Conservation (phyloP, 1,140 invertebrate species). For the Conopomorpha cramerella region DNA sequence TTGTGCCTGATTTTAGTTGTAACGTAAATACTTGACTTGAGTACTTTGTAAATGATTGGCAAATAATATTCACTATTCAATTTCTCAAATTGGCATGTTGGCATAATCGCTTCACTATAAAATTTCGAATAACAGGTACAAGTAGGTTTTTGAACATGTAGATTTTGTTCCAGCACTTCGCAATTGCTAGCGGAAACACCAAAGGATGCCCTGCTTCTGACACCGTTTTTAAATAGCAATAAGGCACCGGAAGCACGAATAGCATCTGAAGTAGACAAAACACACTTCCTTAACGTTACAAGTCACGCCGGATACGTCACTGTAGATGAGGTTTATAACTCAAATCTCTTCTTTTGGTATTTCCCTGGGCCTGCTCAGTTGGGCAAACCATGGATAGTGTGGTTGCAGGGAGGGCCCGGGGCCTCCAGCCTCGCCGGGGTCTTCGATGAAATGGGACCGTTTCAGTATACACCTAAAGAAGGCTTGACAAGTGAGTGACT, state of each 20-base stretch:
- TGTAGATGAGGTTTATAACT: slow-evolving; percentile 70
- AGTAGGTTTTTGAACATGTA: too few relatives aligned
- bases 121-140: too few relatives aligned
- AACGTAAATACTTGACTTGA: too few relatives aligned
- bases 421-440: slow-evolving; percentile 68
- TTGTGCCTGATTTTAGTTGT: slow-evolving; percentile 6
- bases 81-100: too few relatives aligned
- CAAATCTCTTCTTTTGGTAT: slow-evolving; percentile 88
- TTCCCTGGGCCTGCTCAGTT: slow-evolving; percentile 67
- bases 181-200: slow-evolving; percentile 1
- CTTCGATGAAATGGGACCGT: slow-evolving; percentile 71
- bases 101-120: too few relatives aligned
- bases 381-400: slow-evolving; percentile 71
- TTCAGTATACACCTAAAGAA: slow-evolving; percentile 30
- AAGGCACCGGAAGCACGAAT: slow-evolving; percentile 16
- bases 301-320: slow-evolving; percentile 38
- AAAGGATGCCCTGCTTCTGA: slow-evolving; percentile 18
- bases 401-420: slow-evolving; percentile 81
- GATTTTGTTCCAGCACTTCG: slow-evolving; percentile 1
- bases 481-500: slow-evolving; percentile 22
- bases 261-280: slow-evolving; percentile 18
- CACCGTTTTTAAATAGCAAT: slow-evolving; percentile 21
- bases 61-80: too few relatives aligned
- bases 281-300: slow-evolving; percentile 17
- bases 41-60: too few relatives aligned